phyloP scores from a whole-genome alignment of 2,888 invertebrate species.

The Drosophila ezoana region DNA sequence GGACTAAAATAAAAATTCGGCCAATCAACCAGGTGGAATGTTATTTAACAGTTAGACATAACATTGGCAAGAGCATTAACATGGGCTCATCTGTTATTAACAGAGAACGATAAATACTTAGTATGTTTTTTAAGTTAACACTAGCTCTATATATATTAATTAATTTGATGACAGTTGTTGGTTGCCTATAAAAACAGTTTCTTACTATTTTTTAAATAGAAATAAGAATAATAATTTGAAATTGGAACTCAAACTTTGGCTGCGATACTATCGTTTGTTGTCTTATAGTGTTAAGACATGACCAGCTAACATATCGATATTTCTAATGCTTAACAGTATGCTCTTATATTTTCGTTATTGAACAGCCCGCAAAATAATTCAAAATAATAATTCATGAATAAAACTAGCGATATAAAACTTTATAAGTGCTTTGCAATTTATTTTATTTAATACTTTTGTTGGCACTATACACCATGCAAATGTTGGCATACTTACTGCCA shows the following conservation, averaged over 20 bases:
- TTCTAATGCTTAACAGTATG: background rate
- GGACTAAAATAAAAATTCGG: constrained; percentile 53
- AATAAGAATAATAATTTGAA: too few species aligned
- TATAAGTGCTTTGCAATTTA: too few species aligned
- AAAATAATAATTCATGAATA: background rate
- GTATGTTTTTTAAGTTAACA: background rate
- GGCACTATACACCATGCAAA: too few species aligned
- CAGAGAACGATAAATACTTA: constrained; percentile 2
- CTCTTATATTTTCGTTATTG: background rate
- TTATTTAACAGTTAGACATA: constrained; percentile 43
- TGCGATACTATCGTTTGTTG: constrained; percentile 2
- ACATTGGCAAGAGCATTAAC: constrained; percentile 12
- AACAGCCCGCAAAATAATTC: background rate
- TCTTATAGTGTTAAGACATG: background rate
- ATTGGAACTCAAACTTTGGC: background rate
- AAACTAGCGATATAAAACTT: too few species aligned
- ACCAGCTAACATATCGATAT: constrained; percentile 6
- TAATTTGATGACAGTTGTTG: background rate
- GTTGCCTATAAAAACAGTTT: too few species aligned
- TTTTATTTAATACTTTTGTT: too few species aligned
- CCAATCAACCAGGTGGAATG: constrained; percentile 60
- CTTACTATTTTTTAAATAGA: background rate
- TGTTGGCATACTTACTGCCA: too few species aligned
- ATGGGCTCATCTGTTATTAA: constrained; percentile 15
- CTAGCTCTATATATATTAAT: background rate